Evolutionary conservation across 2,797 vertebrate genomes (phyloP), one percentile per base, ranked within the genome.

Genomic region (Microchirus variegatus): DNA sequence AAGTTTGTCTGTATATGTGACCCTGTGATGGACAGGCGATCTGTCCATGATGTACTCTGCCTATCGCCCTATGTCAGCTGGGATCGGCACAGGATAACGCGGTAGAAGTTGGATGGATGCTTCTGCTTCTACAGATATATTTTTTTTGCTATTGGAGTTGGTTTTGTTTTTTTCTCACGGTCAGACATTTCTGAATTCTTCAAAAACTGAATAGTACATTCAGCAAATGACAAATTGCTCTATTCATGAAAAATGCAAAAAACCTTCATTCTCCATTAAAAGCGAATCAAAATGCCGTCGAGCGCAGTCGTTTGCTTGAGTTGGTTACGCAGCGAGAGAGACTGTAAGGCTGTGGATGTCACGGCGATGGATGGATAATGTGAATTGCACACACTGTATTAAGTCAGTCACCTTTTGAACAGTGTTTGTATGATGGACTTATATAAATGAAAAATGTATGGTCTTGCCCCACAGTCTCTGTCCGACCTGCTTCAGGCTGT

Each of bases 151-250:
- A n/a, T n/a, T n/a, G n/a, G n/a, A n/a, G n/a, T n/a, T n/a, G 59
- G 59, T 87, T 86, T 81, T 67, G 61, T 82, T 84, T 63, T 63
- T 4, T 4, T 40, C 76, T 84, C 72, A 51, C 22, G 48, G 77
- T 70, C 76, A 75, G 55, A 53, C 45, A 52, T 58, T 75, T 84
- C 59, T 46, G 43, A 81, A 64, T 70, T 67, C 41, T 41, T 83
- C 47, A 46, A 72, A 78, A 84, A 73, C 72, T 42, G 53, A 85
- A 82, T 63, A 56, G 44, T 73, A 59, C 54, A 36, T 77, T 70
- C 44, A 42, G 69, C 52, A 31, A 31, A 31, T 31, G 54, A 66
- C 70, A 82, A 74, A 84, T 80, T 80, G 60, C 69, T 67, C 65
- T 77, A 48, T 43, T 40, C 69, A 51, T 58, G 42, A 17, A 44